phyloP scores from a whole-genome alignment of 2,888 invertebrate genomes.

The Brachylomia viminalis region DNA sequence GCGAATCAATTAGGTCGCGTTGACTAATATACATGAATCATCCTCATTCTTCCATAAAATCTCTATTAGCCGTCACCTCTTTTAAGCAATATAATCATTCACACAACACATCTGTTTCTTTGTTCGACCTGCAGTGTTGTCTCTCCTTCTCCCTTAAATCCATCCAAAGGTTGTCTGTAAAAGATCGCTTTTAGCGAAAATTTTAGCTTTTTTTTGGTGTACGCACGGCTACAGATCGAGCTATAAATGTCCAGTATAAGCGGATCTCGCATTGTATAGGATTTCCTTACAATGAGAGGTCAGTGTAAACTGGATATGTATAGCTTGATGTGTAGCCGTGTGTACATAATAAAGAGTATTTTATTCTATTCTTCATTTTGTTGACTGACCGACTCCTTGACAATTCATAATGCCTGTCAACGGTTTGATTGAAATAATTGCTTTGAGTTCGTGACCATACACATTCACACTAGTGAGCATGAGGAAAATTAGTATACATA shows the following conservation, averaged over 20 bases:
- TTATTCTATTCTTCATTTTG: not conserved
- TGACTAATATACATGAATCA: conserved; percentile 2
- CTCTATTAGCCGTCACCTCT: not conserved
- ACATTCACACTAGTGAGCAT: not conserved
- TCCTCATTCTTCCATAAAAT: not conserved
- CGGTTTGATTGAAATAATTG: not conserved
- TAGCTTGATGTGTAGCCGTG: too few relatives aligned
- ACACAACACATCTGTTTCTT: not conserved
- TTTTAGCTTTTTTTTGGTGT: too few relatives aligned
- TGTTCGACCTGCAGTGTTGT: not conserved
- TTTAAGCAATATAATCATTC: not conserved
- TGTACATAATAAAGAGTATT: too few relatives aligned
- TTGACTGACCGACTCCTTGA: not conserved
- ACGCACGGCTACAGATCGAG: too few relatives aligned
- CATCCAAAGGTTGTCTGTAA: too few relatives aligned
- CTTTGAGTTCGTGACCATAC: not conserved
- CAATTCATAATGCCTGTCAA: not conserved
- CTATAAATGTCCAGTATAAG: too few relatives aligned
- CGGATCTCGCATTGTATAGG: too few relatives aligned
- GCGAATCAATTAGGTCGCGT: conserved; percentile 12
- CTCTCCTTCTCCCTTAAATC: too few relatives aligned
- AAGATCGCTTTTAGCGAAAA: too few relatives aligned
- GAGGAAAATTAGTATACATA: not conserved
- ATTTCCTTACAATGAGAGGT: too few relatives aligned
- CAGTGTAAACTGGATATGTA: too few relatives aligned